Evolutionary conservation across 2,888 invertebrate genomes (phyloP).

Genomic region (Drosophila birchii): DNA sequence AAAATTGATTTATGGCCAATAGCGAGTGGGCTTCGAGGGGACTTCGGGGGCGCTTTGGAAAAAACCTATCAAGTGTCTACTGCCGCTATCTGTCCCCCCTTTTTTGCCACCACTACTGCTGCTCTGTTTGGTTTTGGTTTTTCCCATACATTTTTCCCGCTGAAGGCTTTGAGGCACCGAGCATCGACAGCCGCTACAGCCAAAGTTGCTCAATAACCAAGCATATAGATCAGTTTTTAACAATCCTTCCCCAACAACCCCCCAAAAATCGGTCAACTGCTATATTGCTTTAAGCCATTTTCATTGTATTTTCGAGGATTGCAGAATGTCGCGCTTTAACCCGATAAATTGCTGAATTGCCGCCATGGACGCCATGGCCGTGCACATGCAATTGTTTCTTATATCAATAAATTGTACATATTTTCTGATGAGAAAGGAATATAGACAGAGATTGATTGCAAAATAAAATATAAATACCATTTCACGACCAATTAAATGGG

Average conservation of each 20-base stretch:
- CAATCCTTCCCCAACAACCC: background rate
- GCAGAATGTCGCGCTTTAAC: constrained; percentile 42
- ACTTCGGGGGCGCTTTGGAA: constrained; percentile 28
- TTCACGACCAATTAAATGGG: background rate
- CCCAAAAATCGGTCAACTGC: constrained; percentile 10
- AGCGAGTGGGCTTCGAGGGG: constrained; percentile 44
- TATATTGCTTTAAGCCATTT: constrained; percentile 47
- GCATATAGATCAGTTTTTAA: constrained; percentile 70
- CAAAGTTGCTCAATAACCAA: constrained; percentile 63
- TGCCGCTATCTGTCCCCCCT: constrained; percentile 5
- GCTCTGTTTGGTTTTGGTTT: constrained; percentile 32
- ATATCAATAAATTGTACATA: constrained; percentile 5
- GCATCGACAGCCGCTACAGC: constrained; percentile 42
- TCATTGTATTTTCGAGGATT: constrained; percentile 7
- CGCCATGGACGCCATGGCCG: background rate
- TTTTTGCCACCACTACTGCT: background rate
- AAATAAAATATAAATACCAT: background rate
- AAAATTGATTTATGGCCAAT: constrained; percentile 79
- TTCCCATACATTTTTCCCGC: constrained; percentile 57
- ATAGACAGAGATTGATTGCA: background rate
- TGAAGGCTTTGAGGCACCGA: constrained; percentile 51
- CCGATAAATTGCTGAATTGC: constrained; percentile 36
- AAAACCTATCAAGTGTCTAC: constrained; percentile 75
- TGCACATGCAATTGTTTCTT: constrained; percentile 2
- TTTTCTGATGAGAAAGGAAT: background rate